A percentile compares a stretch with the other conserved stretches of the same genome.
These are phyloP conservation scores for Danio tinwini DNA, from an alignment of 2,797 vertebrate genomes.

Conservation along the genomic window DNA sequence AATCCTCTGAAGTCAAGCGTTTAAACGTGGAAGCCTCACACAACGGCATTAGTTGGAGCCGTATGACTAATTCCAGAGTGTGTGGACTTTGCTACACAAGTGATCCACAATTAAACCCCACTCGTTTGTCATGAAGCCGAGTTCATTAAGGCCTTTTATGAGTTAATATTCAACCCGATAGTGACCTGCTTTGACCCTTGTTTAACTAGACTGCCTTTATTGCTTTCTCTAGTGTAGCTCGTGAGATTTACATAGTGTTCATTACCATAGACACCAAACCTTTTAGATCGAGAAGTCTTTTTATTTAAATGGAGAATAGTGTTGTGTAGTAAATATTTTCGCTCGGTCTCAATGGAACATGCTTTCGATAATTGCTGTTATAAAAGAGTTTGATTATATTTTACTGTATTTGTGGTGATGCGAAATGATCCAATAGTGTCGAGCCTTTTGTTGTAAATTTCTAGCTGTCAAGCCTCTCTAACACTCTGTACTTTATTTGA, in stretches of 20 bases:
- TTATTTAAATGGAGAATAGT: slow-evolving; percentile 43
- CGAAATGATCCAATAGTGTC: slow-evolving; percentile 3
- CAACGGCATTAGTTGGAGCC: slow-evolving; percentile 4
- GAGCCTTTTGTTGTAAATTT: slow-evolving; percentile 18
- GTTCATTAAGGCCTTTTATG: slow-evolving; percentile 12
- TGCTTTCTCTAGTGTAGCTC: slow-evolving; percentile 26
- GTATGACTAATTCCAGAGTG: background rate
- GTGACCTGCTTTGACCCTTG: slow-evolving; percentile 12
- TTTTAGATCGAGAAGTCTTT: slow-evolving; percentile 19
- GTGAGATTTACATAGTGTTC: slow-evolving; percentile 45
- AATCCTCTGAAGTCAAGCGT: background rate
- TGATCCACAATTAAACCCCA: slow-evolving; percentile 31
- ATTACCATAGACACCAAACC: slow-evolving; percentile 71
- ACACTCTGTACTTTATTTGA: background rate
- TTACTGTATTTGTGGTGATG: background rate
- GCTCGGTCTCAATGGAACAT: slow-evolving; percentile 29
- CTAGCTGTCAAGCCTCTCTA: slow-evolving; percentile 4
- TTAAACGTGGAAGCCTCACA: background rate
- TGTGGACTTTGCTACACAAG: slow-evolving; percentile 43
- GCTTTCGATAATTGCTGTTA: slow-evolving; percentile 44
- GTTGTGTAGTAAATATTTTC: slow-evolving; percentile 41
- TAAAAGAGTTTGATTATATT: too few species aligned
- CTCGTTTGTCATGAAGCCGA: background rate
- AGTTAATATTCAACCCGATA: slow-evolving; percentile 37
- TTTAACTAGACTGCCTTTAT: slow-evolving; percentile 27